Evolutionary conservation across 2,113 vertebrate species (phyloP).

Genomic region (Phylloscopus trochilus): DNA sequence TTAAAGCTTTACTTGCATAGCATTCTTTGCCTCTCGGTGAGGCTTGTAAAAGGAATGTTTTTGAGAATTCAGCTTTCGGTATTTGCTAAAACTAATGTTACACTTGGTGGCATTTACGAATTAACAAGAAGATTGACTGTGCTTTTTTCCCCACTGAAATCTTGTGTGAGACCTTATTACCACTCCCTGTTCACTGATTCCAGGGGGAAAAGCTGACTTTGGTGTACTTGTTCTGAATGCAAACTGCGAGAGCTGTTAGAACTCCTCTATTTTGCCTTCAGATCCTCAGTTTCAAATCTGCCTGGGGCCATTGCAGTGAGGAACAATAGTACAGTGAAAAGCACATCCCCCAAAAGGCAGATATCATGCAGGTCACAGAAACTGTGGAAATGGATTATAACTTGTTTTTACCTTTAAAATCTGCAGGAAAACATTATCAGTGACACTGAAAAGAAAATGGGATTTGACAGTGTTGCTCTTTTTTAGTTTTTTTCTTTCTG

Average conservation of each 20-base stretch:
- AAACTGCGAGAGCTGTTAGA: background rate
- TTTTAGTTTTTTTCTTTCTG: background rate
- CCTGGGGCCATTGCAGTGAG: background rate
- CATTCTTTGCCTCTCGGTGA: background rate
- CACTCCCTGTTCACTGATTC: background rate
- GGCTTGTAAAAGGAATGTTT: background rate
- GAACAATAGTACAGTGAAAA: background rate
- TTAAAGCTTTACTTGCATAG: background rate
- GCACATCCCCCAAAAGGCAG: background rate
- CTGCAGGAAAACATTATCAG: background rate
- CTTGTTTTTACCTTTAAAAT: background rate
- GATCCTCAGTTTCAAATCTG: conserved; percentile 5
- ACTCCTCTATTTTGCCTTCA: background rate
- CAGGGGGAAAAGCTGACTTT: background rate
- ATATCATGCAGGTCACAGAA: background rate
- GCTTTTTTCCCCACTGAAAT: background rate
- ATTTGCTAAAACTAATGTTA: background rate
- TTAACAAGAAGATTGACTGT: background rate
- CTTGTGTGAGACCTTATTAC: background rate
- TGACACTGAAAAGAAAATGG: background rate
- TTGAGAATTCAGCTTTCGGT: background rate
- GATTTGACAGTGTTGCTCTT: background rate
- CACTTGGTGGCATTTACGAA: background rate
- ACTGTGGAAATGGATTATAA: background rate
- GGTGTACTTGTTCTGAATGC: background rate